Evolutionary conservation across 2,797 vertebrate species (phyloP).

Genomic region (Brachyalestes nurse): DNA sequence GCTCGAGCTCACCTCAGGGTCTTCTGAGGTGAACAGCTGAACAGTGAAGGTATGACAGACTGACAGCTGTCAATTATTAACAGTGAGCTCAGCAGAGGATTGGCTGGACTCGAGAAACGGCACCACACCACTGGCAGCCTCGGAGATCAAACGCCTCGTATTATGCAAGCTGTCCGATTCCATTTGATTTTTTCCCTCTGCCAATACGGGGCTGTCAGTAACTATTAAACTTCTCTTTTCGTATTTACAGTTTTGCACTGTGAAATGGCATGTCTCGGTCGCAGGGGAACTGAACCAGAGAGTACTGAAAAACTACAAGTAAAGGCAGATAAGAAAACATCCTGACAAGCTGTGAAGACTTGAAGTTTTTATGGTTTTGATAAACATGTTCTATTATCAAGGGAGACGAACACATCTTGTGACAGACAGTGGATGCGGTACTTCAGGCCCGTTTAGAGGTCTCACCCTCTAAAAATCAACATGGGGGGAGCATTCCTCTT

Average conservation of each 20-base stretch:
- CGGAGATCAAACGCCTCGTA: slow-evolving; percentile 75
- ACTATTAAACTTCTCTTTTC: slow-evolving; percentile 74
- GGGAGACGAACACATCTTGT: slow-evolving; percentile 43
- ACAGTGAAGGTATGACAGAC: slow-evolving; percentile 68
- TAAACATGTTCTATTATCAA: slow-evolving; percentile 55
- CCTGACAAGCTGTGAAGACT: slow-evolving; percentile 56
- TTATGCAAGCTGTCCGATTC: slow-evolving; percentile 80
- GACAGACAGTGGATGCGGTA: slow-evolving; percentile 26
- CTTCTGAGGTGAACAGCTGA: slow-evolving; percentile 64
- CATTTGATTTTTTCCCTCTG: slow-evolving; percentile 79
- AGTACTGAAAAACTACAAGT: slow-evolving; percentile 69
- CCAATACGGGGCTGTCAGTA: slow-evolving; percentile 77
- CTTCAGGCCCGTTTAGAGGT: slow-evolving; percentile 50
- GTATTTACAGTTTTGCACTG: slow-evolving; percentile 70
- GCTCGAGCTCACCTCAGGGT: slow-evolving; percentile 60
- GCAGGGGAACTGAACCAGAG: slow-evolving; percentile 78
- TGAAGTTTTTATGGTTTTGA: slow-evolving; percentile 49
- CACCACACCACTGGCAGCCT: slow-evolving; percentile 74
- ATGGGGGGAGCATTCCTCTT: slow-evolving; percentile 37
- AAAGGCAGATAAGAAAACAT: slow-evolving; percentile 66
- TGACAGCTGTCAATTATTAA: slow-evolving; percentile 81
- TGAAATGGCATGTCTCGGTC: slow-evolving; percentile 74
- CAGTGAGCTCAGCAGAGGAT: slow-evolving; percentile 69
- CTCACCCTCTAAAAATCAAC: slow-evolving; percentile 52
- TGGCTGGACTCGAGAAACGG: slow-evolving; percentile 74